Conservation (phyloP, 2,888 invertebrate genomes). For the Drosophila atroscutellata region DNA sequence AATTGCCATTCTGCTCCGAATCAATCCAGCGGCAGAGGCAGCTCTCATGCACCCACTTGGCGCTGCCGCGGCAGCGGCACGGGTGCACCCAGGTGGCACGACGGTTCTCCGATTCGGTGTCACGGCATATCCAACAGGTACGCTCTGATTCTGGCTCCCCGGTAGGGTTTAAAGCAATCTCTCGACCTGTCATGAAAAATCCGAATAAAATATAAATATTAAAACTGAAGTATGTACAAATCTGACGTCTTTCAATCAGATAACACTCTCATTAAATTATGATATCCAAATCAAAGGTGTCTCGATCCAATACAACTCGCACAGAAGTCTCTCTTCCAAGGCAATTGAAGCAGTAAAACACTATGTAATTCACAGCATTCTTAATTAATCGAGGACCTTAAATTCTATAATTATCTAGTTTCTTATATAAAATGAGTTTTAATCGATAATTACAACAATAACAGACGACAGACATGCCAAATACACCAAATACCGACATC, state of each 20-base stretch:
- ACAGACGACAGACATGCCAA: neutral
- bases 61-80: conserved; percentile 96
- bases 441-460: neutral
- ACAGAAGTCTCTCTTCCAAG: neutral
- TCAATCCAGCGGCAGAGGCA: conserved; percentile 99
- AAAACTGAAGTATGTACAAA: neutral
- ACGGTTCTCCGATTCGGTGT: conserved; percentile 95
- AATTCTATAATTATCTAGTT: neutral
- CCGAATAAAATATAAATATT: neutral
- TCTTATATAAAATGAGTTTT: neutral
- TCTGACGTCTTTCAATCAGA: neutral
- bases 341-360: neutral
- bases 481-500: neutral
- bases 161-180: neutral
- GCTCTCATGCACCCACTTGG: conserved; percentile 98
- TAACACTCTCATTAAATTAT: neutral
- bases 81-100: conserved; percentile 97
- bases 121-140: conserved; percentile 99
- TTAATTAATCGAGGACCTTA: neutral
- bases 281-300: neutral
- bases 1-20: conserved; percentile 97
- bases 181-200: conserved; percentile 18
- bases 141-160: conserved; percentile 74
- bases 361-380: too few species aligned
- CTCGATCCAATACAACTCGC: neutral